A percentile compares a stretch with the other conserved stretches of the same genome.
phyloP scores from a whole-genome alignment of 1,140 invertebrate species.

The Pentalonia nigronervosa region DNA sequence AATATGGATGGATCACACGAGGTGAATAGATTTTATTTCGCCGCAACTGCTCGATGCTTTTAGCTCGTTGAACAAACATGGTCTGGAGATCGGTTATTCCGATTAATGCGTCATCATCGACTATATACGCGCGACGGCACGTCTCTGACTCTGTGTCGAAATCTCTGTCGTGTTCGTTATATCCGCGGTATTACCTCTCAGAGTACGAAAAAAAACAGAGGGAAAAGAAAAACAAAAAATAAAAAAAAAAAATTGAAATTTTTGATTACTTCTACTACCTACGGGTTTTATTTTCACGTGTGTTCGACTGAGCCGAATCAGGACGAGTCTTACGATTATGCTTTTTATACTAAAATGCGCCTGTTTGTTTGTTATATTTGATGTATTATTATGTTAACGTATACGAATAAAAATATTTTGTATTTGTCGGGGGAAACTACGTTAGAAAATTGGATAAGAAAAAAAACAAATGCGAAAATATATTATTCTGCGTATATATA shows the following conservation, averaged over 20 bases:
- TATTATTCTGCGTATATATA: slow-evolving; percentile 16
- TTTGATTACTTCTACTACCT: neutral
- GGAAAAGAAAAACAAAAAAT: neutral
- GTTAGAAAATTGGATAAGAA: slow-evolving; percentile 12
- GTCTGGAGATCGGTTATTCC: neutral
- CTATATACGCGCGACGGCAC: neutral
- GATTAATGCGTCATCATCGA: slow-evolving; percentile 15
- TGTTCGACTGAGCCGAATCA: neutral
- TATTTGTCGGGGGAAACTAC: neutral
- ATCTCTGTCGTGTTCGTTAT: neutral
- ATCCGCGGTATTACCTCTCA: neutral
- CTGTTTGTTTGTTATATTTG: neutral
- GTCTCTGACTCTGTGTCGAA: neutral
- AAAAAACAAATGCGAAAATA: neutral
- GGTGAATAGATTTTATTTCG: slow-evolving; percentile 33
- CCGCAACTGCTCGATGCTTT: slow-evolving; percentile 10
- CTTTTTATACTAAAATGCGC: neutral
- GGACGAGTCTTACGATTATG: neutral
- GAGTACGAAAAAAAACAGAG: neutral
- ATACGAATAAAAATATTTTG: neutral
- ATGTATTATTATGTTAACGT: neutral
- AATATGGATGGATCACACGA: neutral
- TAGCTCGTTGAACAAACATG: slow-evolving; percentile 38
- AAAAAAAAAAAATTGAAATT: neutral
- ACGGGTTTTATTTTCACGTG: neutral